A percentile compares a stretch with the other conserved stretches of the same genome.
Conservation (phyloP, 2,113 vertebrate species). For the Dolichotis patagonum region DNA sequence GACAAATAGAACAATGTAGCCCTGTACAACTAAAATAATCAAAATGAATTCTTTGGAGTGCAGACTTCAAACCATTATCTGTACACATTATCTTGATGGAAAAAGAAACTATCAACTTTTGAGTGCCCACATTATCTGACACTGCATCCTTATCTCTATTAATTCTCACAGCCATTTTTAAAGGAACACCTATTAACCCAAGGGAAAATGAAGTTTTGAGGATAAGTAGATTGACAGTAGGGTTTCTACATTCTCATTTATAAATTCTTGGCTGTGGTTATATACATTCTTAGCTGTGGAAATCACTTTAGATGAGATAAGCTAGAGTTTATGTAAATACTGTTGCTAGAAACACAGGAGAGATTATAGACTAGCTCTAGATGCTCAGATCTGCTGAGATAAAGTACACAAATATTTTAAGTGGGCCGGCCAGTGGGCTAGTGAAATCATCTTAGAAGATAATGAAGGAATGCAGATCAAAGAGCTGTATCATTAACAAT, state of each 20-base stretch:
- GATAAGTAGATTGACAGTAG: background rate
- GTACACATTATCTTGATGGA: background rate
- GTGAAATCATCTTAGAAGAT: background rate
- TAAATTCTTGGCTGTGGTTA: background rate
- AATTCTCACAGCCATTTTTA: background rate
- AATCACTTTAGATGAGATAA: too few species aligned
- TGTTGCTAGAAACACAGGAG: background rate
- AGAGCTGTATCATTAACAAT: background rate
- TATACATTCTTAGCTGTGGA: background rate
- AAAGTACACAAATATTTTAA: background rate
- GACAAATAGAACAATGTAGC: background rate
- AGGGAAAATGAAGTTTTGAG: background rate
- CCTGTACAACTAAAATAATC: background rate
- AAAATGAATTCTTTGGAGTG: background rate
- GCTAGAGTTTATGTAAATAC: background rate
- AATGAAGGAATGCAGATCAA: background rate
- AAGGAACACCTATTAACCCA: background rate
- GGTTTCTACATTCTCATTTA: background rate
- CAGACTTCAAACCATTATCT: background rate
- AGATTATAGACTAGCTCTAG: background rate
- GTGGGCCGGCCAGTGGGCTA: background rate
- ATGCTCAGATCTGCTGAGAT: background rate
- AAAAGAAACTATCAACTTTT: background rate
- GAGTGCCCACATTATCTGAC: background rate
- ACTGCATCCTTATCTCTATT: background rate